These are phyloP conservation scores for Lycopodina hypogea DNA, from an alignment of 37 sponge, comb jelly and placozoan genomes.

Conservation along the genomic window DNA sequence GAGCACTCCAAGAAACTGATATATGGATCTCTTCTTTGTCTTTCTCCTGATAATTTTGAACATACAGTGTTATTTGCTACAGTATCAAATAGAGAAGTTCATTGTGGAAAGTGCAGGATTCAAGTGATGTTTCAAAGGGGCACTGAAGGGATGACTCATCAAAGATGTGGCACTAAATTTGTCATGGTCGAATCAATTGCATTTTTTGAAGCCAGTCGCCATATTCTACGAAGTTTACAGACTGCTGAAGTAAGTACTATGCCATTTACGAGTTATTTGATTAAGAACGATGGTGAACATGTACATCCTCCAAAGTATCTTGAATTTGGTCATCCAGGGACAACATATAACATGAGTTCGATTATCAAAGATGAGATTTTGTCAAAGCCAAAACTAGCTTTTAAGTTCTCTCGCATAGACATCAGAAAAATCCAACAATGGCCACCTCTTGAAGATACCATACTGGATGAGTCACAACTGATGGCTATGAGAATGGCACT, in stretches of 20 bases:
- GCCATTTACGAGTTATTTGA: constrained; percentile 71
- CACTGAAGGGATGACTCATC: not conserved
- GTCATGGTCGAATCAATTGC: constrained; percentile 81
- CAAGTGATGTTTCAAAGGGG: constrained; percentile 47
- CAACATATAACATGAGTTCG: not conserved
- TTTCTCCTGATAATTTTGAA: constrained; percentile 56
- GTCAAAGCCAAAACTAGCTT: not conserved
- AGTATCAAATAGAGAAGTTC: constrained; percentile 65
- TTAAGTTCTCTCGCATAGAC: constrained; percentile 5
- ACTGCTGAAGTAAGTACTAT: constrained; percentile 70
- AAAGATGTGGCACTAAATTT: constrained; percentile 16
- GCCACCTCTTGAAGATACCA: constrained; percentile 23
- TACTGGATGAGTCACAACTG: constrained; percentile 73
- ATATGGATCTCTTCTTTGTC: constrained; percentile 81
- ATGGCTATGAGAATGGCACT: constrained; percentile 70
- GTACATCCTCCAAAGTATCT: constrained; percentile 42
- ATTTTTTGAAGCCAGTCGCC: constrained; percentile 87
- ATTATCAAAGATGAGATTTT: not conserved
- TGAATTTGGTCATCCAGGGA: not conserved
- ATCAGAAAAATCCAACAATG: constrained; percentile 28
- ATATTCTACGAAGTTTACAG: constrained; percentile 67
- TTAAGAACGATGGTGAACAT: constrained; percentile 36
- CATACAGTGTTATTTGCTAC: constrained; percentile 56
- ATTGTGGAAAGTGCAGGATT: too few species aligned
- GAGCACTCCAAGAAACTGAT: constrained; percentile 67